phyloP scores from a whole-genome alignment of 2,797 vertebrate species.

The Erithacus rubecula region DNA sequence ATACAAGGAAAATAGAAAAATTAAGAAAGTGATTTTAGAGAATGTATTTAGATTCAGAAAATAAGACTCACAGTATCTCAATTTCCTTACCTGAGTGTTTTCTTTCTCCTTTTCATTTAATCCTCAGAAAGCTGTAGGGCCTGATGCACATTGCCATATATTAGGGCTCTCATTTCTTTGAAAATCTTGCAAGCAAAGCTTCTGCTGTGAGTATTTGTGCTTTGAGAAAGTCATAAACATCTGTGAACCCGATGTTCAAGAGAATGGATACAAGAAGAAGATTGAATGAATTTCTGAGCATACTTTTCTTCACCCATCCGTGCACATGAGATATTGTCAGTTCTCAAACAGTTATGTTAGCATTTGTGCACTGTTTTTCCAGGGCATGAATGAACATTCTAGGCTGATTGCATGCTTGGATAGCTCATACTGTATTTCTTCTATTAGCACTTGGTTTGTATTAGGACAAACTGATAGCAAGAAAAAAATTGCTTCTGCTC shows the following conservation, averaged over 20 bases:
- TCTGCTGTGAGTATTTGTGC: background rate
- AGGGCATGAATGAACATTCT: background rate
- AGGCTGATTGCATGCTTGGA: background rate
- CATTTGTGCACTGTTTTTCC: background rate
- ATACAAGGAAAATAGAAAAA: background rate
- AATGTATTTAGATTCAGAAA: background rate
- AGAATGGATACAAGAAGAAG: background rate
- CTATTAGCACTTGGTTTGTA: slow-evolving; percentile 6
- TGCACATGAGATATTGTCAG: background rate
- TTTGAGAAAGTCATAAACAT: background rate
- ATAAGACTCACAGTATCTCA: background rate
- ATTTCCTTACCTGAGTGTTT: background rate
- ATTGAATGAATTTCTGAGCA: background rate
- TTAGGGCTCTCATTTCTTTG: background rate
- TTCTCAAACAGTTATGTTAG: background rate
- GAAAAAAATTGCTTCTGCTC: background rate
- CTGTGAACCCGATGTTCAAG: background rate
- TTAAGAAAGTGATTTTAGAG: background rate
- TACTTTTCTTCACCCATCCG: background rate
- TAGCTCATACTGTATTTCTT: slow-evolving; percentile 3
- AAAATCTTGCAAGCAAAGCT: background rate
- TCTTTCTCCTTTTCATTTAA: background rate
- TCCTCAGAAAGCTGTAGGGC: background rate
- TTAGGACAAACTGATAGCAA: background rate
- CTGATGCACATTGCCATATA: background rate